These are phyloP conservation scores for Hystrix cristata DNA, from an alignment of 2,113 vertebrate genomes.

Conservation along the genomic window DNA sequence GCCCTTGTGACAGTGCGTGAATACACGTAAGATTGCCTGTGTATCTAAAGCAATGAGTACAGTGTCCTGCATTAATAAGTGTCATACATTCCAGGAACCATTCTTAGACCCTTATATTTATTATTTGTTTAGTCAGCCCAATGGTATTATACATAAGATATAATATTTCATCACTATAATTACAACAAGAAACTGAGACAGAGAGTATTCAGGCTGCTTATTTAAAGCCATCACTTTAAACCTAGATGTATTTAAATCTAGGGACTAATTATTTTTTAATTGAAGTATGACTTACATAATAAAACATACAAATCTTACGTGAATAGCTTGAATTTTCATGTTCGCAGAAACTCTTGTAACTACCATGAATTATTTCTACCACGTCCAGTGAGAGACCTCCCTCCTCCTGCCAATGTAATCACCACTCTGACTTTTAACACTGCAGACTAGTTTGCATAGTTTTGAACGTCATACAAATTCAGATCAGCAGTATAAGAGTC, in stretches of 20 bases:
- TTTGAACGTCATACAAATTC: background rate
- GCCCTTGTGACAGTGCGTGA: background rate
- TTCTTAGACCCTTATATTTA: background rate
- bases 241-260: background rate
- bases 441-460: background rate
- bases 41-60: background rate
- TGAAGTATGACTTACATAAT: background rate
- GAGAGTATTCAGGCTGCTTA: background rate
- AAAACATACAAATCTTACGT: background rate
- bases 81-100: background rate
- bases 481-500: background rate
- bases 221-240: background rate
- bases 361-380: background rate
- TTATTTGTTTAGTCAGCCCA: background rate
- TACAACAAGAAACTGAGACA: background rate
- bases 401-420: background rate
- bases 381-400: background rate
- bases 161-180: background rate
- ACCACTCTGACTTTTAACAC: background rate
- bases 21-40: background rate
- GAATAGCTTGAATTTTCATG: background rate
- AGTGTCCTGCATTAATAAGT: too few species aligned
- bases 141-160: background rate
- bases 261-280: background rate
- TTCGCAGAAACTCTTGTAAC: background rate